Evolutionary conservation across 2,888 invertebrate genomes (phyloP), one percentile per base, ranked within the genome.

Genomic region (Ectemnius cavifrons): DNA sequence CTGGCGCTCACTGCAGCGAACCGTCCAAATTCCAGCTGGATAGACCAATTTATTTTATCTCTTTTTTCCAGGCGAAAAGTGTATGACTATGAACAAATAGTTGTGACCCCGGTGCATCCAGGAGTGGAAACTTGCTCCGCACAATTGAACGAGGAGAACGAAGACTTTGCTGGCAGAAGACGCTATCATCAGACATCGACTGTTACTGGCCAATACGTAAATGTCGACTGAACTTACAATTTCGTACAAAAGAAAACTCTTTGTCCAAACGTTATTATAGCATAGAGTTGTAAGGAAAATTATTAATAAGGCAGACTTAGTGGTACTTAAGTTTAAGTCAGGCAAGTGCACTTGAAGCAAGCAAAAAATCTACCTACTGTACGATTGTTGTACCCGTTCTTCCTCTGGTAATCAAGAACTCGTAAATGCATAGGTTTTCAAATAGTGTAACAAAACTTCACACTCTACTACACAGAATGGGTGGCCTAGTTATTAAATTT

Each of bases 101-200:
- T 97, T 4, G 96, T 97, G 68, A 96, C 97, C 6, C 96, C 97
- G 0, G 94, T 95, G 13, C 95, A 96, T 90, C 95, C 95, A 0
- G 95, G 95, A 67, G 94, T 97, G 46, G 94, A 95, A 80, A 93
- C 97, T 47, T 95, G 95, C 80, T 95, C 97, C 67, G 95, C 97
- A 74, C 96, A 98, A 88, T 92, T 98, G 66, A 99, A 98, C 82
- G 98, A 98, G 88, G 97, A 98, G 88, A 99, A 98, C 91, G 96
- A 96, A 91, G 99, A 99, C 91, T 99, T 98, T 91, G 95, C 98
- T 11, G 96, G 96, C 70, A 94, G 99, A 80, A 94, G 97, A 84
- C 94, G 97, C 81, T 99, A 98, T 92, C 99, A 99, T 92, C 98
- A 98, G 90, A 96, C 97, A 45, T 95, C 96, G 0, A 95, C 96